Percentiles rank a stretch among this genome's conserved stretches.
phyloP scores from a whole-genome alignment of 2,113 vertebrate species.

The Mesocricetus auratus region DNA sequence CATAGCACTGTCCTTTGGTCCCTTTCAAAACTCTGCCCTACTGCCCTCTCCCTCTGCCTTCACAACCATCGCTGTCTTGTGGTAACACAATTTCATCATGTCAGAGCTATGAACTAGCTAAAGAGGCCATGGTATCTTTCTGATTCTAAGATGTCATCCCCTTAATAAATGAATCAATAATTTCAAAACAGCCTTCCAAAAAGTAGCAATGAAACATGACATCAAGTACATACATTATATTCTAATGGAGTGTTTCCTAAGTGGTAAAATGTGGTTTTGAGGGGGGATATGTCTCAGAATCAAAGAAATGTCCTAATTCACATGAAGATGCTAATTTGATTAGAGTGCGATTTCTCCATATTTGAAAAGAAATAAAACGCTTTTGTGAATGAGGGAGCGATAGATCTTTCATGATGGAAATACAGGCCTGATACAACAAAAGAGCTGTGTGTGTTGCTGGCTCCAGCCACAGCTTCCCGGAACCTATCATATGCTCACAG shows the following conservation, averaged over 20 bases:
- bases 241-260: conserved; percentile 50
- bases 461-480: not conserved
- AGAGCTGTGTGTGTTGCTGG: not conserved
- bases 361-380: conserved; percentile 31
- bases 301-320: conserved; percentile 54
- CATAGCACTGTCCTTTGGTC: not conserved
- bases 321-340: conserved; percentile 43
- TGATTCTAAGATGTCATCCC: conserved; percentile 34
- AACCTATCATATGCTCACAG: not conserved
- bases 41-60: not conserved
- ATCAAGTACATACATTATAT: not conserved
- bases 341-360: conserved; percentile 49
- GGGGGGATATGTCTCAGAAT: conserved; percentile 21
- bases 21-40: not conserved
- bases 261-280: conserved; percentile 36
- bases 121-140: conserved; percentile 8
- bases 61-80: not conserved
- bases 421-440: not conserved
- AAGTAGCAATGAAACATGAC: conserved; percentile 1
- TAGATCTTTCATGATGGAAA: conserved; percentile 42
- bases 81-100: not conserved
- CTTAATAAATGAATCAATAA: conserved; percentile 30
- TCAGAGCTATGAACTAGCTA: conserved; percentile 59
- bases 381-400: conserved; percentile 12
- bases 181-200: conserved; percentile 55